Conservation (phyloP, 2,113 vertebrate genomes). For the Ctenodactylus gundi region DNA sequence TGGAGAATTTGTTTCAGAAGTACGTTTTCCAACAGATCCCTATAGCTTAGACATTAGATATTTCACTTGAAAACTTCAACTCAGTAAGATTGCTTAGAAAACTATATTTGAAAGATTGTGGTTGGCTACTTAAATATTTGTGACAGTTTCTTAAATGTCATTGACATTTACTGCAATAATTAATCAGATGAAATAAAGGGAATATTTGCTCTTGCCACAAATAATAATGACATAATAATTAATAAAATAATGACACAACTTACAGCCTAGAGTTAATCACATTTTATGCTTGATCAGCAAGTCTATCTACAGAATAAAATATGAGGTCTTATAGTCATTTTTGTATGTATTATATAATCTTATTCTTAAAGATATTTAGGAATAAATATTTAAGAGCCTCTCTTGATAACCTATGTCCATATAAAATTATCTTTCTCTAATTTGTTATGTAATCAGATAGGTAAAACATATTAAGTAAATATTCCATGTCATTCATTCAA, state of each 20-base stretch:
- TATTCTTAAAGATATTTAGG: neutral
- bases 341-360: neutral
- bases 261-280: neutral
- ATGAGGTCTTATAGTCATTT: neutral
- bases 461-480: conserved; percentile 4
- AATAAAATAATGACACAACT: neutral
- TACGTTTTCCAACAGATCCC: neutral
- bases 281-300: neutral
- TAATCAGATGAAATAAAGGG: neutral
- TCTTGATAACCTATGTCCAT: neutral
- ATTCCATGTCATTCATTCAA: conserved; percentile 20
- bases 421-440: neutral
- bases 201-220: neutral
- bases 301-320: neutral
- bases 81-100: neutral
- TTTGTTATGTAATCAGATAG: neutral
- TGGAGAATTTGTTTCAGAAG: neutral
- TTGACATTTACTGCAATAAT: neutral
- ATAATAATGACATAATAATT: too few species aligned
- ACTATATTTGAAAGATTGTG: neutral
- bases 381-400: neutral
- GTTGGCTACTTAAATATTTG: conserved; percentile 21
- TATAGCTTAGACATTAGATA: neutral
- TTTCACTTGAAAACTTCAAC: neutral
- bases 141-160: neutral